Evolutionary conservation across 2,113 vertebrate species (phyloP).

Genomic region (Cyphomyrus discorhynchus): DNA sequence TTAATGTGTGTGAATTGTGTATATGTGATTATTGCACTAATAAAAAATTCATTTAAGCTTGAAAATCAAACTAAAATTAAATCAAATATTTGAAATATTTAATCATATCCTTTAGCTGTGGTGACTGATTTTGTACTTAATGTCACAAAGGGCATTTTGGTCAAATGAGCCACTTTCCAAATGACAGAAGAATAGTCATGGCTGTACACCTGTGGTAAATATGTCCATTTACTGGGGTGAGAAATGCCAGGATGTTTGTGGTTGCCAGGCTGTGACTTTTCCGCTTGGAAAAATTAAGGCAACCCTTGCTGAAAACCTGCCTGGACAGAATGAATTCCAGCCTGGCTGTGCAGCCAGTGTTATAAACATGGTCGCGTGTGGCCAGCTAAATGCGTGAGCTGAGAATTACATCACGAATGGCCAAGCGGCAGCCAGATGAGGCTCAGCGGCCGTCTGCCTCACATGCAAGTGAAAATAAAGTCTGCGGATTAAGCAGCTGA

Average conservation of each 20-base stretch:
- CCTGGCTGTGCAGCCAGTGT: background rate
- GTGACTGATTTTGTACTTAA: background rate
- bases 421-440: background rate
- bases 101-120: background rate
- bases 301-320: background rate
- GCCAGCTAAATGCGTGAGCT: background rate
- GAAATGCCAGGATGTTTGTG: background rate
- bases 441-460: background rate
- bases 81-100: background rate
- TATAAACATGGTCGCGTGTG: background rate
- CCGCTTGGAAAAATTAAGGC: background rate
- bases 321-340: background rate
- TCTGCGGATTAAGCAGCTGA: background rate
- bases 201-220: background rate
- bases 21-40: background rate
- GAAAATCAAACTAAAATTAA: background rate
- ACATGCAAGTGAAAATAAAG: background rate
- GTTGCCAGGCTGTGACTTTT: background rate
- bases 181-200: background rate
- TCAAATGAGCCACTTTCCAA: background rate
- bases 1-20: background rate
- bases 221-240: background rate
- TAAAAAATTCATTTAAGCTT: background rate
- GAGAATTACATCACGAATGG: background rate
- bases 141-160: background rate